Evolutionary conservation across 2,113 vertebrate species (phyloP).

Genomic region (Salminus brasiliensis): DNA sequence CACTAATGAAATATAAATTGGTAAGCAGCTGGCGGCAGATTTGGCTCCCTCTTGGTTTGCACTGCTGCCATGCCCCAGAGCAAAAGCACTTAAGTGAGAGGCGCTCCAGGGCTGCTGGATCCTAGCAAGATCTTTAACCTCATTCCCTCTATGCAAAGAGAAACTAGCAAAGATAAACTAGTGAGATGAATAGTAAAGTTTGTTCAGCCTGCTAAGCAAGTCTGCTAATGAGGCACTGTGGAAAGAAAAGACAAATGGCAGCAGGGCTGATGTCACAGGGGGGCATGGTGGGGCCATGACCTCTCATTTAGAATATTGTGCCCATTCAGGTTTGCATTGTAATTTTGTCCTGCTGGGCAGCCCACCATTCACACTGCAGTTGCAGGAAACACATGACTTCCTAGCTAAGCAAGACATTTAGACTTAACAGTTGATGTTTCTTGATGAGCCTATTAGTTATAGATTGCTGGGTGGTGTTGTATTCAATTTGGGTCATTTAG

Average conservation of each 20-base stretch:
- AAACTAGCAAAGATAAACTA: background rate
- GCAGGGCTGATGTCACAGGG: background rate
- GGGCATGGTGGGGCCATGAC: background rate
- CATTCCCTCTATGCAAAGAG: background rate
- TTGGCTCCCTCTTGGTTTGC: background rate
- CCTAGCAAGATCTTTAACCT: background rate
- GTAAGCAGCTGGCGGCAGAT: background rate
- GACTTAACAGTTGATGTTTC: too few species aligned
- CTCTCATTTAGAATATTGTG: background rate
- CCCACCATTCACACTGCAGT: background rate
- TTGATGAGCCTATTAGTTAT: background rate
- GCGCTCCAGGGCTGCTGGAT: background rate
- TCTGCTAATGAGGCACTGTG: background rate
- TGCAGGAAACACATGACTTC: background rate
- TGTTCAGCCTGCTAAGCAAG: background rate
- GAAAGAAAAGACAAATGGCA: background rate
- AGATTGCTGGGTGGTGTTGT: too few species aligned
- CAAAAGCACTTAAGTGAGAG: background rate
- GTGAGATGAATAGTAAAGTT: background rate
- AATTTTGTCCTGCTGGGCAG: background rate
- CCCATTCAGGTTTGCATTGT: background rate
- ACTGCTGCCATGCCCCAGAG: background rate
- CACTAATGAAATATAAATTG: conserved; percentile 11
- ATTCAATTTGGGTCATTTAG: background rate
- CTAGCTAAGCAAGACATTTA: too few species aligned